Evolutionary conservation across 2,113 vertebrate species (phyloP).

Genomic region (Cisticola juncidis): DNA sequence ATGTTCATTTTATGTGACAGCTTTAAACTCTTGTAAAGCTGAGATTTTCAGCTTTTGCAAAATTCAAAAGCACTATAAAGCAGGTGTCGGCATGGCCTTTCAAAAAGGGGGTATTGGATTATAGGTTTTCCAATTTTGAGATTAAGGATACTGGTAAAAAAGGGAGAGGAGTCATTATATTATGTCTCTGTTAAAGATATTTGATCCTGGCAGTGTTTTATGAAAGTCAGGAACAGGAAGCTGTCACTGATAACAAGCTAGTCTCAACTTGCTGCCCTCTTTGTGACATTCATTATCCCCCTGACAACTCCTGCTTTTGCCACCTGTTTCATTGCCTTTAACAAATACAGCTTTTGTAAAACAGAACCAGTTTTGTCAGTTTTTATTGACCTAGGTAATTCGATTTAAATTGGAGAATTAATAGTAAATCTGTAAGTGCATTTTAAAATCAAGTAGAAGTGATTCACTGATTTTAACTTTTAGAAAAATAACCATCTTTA

Average conservation of each 20-base stretch:
- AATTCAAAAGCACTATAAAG: neutral
- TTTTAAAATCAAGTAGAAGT: neutral
- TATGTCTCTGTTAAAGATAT: neutral
- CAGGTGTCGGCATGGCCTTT: neutral
- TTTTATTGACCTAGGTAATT: neutral
- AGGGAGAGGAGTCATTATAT: neutral
- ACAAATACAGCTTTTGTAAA: neutral
- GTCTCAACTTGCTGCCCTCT: neutral
- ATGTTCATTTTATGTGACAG: neutral
- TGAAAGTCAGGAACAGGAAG: neutral
- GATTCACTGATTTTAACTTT: neutral
- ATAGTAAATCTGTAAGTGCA: neutral
- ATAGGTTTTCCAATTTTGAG: neutral
- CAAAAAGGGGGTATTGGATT: neutral
- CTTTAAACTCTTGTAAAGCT: neutral
- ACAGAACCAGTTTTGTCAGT: neutral
- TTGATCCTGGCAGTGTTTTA: neutral
- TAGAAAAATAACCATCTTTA: neutral
- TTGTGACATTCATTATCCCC: neutral
- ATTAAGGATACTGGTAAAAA: neutral
- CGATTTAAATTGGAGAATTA: neutral
- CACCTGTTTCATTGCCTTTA: neutral
- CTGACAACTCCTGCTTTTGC: neutral
- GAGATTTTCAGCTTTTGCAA: neutral
- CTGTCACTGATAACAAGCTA: neutral